These are phyloP conservation scores for Drosophila hawaiiensis DNA, from an alignment of 2,888 invertebrate species.

Conservation along the genomic window DNA sequence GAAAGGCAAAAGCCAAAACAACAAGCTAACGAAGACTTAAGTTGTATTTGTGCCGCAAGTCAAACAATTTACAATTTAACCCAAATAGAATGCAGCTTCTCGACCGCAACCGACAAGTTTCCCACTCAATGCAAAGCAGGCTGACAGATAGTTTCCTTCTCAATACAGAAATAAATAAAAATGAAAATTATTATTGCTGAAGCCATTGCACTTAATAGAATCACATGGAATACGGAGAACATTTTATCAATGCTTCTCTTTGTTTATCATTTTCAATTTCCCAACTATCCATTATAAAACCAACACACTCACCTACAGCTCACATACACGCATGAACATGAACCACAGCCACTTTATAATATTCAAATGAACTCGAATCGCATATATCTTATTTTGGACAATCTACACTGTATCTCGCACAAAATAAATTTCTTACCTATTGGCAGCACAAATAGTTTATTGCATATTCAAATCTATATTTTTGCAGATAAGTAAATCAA, in stretches of 20 bases:
- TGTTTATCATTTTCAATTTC: conserved; percentile 49
- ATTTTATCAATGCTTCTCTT: conserved; percentile 13
- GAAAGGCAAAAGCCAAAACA: conserved; percentile 8
- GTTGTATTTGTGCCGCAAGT: conserved; percentile 18
- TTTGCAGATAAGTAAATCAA: not conserved
- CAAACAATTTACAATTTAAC: conserved; percentile 18
- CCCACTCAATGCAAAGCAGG: conserved; percentile 3
- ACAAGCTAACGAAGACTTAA: conserved; percentile 5
- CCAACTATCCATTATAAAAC: conserved; percentile 6
- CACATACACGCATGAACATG: conserved; percentile 3
- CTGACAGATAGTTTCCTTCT: not conserved
- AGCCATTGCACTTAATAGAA: conserved; percentile 5
- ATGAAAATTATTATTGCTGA: conserved; percentile 14
- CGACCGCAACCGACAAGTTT: conserved; percentile 15
- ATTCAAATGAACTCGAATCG: conserved; percentile 66
- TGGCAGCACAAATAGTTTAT: conserved; percentile 4
- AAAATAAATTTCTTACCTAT: not conserved
- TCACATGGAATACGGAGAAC: not conserved
- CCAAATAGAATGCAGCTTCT: conserved; percentile 9
- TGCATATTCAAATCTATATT: not conserved
- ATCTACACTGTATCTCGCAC: conserved; percentile 24
- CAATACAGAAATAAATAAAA: conserved; percentile 1
- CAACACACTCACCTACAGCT: not conserved
- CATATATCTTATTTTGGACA: conserved; percentile 63
- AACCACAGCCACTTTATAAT: conserved; percentile 58